Base-by-base conservation (phyloP, 2,888 invertebrate genomes). In the Entomobrya multifasciata region DNA sequence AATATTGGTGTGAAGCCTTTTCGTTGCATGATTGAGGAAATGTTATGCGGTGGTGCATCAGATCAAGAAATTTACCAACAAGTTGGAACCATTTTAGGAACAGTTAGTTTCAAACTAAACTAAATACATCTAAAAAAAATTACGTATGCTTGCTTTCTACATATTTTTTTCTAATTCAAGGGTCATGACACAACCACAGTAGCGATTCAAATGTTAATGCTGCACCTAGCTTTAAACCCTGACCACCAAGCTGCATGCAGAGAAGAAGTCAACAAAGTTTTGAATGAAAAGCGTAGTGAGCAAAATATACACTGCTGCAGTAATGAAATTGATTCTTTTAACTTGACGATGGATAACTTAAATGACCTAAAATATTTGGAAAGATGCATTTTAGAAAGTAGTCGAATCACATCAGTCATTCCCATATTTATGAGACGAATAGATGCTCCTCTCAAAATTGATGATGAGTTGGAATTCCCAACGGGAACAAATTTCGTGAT, bases 21-120 rank as follows among this genome's bases (percentile, higher is more conserved):
- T 25, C 17, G 47, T 1, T 70, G 44, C 22, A 0, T 70, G 22
- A 70, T 70, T 22, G 47, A 70, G 47, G 70, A 70, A 22, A 70
- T 70, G 70, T 1, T 70, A 11, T 20, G 8, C 8, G 3, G 47
- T 20, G 8, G 22, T 8, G 70, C 70, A 20, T 22, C 70, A 20
- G 47, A 70, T 25, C 44, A 47, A 22, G 70, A 70, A 47, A 70
- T 70, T 70, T 27, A 47, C 22, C 44, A 70, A 44, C 44, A 70
- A 47, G 22, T 70, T 47, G 70, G 47, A 11, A 70, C 70, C 11
- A 22, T 70, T 5, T 3, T 65, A 4, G 17, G 6, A 36, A 17
- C 36, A 4, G 62, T 65, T 36, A 36, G 62, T 36, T 5, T 57
- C 5, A 60, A 27, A 30, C 36, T 36, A n/a, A 36, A 17, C n/a